Conservation (phyloP, 2,113 vertebrate genomes). For the Prolemur simus region DNA sequence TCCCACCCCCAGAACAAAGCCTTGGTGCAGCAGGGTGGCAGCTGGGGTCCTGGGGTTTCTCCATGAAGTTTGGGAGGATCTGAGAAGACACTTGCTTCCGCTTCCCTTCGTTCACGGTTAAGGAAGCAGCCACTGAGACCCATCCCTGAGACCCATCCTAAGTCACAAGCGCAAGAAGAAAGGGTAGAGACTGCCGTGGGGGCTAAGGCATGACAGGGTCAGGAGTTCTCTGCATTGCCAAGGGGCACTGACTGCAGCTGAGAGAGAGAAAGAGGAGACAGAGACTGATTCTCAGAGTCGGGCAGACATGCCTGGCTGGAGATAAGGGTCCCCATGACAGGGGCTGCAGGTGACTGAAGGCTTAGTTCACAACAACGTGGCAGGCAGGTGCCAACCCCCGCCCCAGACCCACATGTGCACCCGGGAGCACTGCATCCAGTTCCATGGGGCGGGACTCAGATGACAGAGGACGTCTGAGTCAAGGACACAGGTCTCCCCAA, state of each 20-base stretch:
- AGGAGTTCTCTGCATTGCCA: neutral
- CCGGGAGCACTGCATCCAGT: neutral
- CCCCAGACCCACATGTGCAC: neutral
- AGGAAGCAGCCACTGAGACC: neutral
- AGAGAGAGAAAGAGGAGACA: neutral
- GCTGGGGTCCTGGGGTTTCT: neutral
- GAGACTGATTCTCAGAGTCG: neutral
- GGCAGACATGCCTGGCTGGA: neutral
- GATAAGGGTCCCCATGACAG: neutral
- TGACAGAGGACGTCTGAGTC: neutral
- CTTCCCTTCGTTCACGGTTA: neutral
- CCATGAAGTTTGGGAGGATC: neutral
- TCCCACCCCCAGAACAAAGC: neutral
- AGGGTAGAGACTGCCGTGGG: neutral
- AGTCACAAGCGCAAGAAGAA: neutral
- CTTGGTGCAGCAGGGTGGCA: accelerated
- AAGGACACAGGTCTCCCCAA: too few relatives aligned
- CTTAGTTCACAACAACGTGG: neutral
- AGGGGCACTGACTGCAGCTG: neutral
- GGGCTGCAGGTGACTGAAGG: neutral
- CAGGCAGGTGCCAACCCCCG: neutral
- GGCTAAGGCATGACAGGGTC: neutral
- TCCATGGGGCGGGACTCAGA: neutral
- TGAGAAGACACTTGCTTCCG: neutral
- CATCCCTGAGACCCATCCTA: neutral